Conservation (phyloP, 2,797 vertebrate species). For the Muraenolepis orangiensis region DNA sequence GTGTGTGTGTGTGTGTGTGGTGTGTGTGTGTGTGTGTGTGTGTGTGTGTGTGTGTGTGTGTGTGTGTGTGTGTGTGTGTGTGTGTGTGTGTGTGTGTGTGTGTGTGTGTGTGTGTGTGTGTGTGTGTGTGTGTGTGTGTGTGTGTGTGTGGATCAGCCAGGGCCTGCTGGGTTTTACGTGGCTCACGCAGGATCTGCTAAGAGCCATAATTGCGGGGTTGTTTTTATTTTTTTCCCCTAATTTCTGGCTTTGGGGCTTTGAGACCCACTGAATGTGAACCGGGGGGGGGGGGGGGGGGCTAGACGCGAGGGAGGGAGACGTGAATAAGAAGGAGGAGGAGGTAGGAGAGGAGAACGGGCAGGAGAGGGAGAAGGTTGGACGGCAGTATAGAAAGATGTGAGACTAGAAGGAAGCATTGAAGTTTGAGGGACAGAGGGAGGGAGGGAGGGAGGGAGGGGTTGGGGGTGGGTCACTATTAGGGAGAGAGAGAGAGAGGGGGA, state of each 20-base stretch:
- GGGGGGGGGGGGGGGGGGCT: constrained; percentile 17
- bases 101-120: too few species aligned
- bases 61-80: too few species aligned
- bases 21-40: too few species aligned
- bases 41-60: too few species aligned
- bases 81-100: too few species aligned
- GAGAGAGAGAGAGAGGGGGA: neutral
- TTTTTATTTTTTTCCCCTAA: constrained; percentile 52
- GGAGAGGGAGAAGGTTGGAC: constrained; percentile 42
- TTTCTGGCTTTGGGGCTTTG: constrained; percentile 61
- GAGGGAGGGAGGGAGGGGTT: neutral
- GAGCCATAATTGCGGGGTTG: constrained; percentile 39
- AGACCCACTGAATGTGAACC: constrained; percentile 64
- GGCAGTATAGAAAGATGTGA: constrained; percentile 45
- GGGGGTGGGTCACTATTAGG: neutral
- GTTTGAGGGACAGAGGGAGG: constrained; percentile 19
- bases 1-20: too few species aligned
- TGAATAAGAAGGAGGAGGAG: constrained; percentile 21
- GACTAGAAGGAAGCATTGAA: constrained; percentile 52
- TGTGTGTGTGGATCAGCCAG: constrained; percentile 13
- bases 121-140: too few species aligned
- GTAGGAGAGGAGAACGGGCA: constrained; percentile 28
- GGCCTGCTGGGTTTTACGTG: constrained; percentile 47
- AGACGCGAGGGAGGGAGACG: constrained; percentile 10
- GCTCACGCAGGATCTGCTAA: constrained; percentile 47